Conservation (phyloP, 2,888 invertebrate genomes). For the Omphaloscelis lunosa region DNA sequence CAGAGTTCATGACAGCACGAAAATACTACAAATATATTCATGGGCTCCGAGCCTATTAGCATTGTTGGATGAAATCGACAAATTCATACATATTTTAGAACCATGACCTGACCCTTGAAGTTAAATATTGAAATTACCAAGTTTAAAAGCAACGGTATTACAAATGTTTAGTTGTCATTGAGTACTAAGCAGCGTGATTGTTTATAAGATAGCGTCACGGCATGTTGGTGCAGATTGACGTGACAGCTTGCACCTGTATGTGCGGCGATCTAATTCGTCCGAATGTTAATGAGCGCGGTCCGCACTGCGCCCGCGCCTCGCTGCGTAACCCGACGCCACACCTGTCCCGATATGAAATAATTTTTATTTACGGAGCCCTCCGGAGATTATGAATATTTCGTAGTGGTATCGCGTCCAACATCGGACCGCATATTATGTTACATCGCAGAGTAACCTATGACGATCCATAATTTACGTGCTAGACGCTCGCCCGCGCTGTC, state of each 20-base stretch:
- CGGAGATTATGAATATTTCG: slow-evolving; percentile 87
- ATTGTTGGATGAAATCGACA: slow-evolving; percentile 53
- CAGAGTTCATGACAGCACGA: slow-evolving; percentile 71
- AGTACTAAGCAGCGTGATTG: slow-evolving; percentile 81
- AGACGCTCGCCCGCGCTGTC: slow-evolving; percentile 65
- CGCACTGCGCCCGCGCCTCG: slow-evolving; percentile 61
- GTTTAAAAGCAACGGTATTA: slow-evolving; percentile 58
- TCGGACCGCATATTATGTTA: slow-evolving; percentile 87
- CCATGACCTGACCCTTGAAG: slow-evolving; percentile 60
- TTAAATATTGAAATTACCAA: slow-evolving; percentile 47
- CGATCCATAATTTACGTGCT: slow-evolving; percentile 80
- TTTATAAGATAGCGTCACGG: slow-evolving; percentile 83
- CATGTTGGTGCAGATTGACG: slow-evolving; percentile 77
- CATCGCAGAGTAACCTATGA: slow-evolving; percentile 79
- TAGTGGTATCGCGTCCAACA: slow-evolving; percentile 81
- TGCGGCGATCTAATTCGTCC: slow-evolving; percentile 83
- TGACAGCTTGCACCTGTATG: slow-evolving; percentile 83
- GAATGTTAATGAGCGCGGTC: slow-evolving; percentile 82
- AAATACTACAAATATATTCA: slow-evolving; percentile 68
- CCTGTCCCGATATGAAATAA: slow-evolving; percentile 88
- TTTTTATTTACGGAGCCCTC: slow-evolving; percentile 88
- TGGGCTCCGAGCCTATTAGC: slow-evolving; percentile 52
- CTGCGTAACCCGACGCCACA: slow-evolving; percentile 87
- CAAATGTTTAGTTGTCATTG: slow-evolving; percentile 76
- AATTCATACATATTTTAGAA: slow-evolving; percentile 61